These are phyloP conservation scores for Neocrepidodera transversa DNA, from an alignment of 2,888 invertebrate species.

Conservation along the genomic window DNA sequence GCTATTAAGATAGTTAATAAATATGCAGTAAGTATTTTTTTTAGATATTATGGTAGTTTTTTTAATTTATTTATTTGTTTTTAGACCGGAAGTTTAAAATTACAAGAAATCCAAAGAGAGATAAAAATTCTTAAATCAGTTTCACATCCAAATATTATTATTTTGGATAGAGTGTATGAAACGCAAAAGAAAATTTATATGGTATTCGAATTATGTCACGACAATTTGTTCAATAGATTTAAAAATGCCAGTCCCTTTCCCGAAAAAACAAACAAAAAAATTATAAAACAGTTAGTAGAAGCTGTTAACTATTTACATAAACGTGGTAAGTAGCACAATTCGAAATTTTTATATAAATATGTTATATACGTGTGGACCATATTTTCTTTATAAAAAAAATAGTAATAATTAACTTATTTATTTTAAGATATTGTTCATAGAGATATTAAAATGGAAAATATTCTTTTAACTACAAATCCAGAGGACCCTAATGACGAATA, in stretches of 20 bases:
- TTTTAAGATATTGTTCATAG: constrained; percentile 62
- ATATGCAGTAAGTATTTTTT: constrained; percentile 47
- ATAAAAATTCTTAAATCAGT: constrained; percentile 65
- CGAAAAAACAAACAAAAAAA: constrained; percentile 54
- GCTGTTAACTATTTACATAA: constrained; percentile 61
- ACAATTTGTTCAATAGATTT: constrained; percentile 60
- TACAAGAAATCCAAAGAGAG: constrained; percentile 59
- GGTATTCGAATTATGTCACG: constrained; percentile 64
- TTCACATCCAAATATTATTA: constrained; percentile 65
- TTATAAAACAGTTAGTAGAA: constrained; percentile 55
- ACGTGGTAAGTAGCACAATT: constrained; percentile 52
- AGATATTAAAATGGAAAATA: constrained; percentile 62
- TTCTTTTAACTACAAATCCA: constrained; percentile 62
- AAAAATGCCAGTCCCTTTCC: constrained; percentile 53
- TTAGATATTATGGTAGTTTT: too few relatives aligned
- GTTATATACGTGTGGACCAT: too few relatives aligned
- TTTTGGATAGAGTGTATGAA: constrained; percentile 64
- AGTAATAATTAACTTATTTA: too few relatives aligned
- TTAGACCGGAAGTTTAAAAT: constrained; percentile 16
- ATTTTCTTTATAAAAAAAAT: too few relatives aligned
- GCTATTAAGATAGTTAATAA: constrained; percentile 61
- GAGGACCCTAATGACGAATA: constrained; percentile 59
- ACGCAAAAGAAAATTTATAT: constrained; percentile 64
- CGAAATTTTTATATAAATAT: neutral
- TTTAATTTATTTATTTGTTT: neutral